Base-by-base conservation (phyloP, 2,113 vertebrate genomes). In the Smithornis capensis region DNA sequence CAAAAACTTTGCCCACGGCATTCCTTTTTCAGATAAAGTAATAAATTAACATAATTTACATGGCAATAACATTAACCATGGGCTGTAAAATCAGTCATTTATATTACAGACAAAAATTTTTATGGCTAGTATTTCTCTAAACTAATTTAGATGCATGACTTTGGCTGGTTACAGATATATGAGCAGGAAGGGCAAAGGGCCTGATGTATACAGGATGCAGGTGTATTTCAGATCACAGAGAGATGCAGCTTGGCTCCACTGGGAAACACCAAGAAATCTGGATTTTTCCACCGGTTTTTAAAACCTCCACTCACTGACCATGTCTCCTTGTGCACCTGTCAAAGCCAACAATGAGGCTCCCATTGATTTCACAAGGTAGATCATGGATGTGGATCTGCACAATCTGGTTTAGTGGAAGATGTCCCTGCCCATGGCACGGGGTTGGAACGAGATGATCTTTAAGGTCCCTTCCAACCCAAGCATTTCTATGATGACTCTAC, bases 111-210 rank as follows among this genome's bases (percentile, higher is more conserved):
- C 19, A 85, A 96, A 92, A 82, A 73, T 52, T 77, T 83, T 95
- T 91, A 83, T 75, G 68, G 96, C 68, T 95, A 95, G 67, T 95
- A 95, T 94, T 97, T 97, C 74, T 95, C 86, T 95, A 85, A 75
- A 90, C 86, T 95, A 90, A 90, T 91, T 95, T 92, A 94, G 89
- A 93, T 94, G 75, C 82, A 57, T 77, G 53, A 87, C 49, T 78
- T 91, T 37, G 38, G 37, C 28, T 82, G 25, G 24, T 31, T 79
- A 69, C 73, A 94, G 71, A 79, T 52, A 35, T 6, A 67, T 5
- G 22, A 76, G 56, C 74, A 78, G 52, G 73, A 94, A 94, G 87
- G 93, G 76, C 68, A 92, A 93, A 73, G 31, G 23, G 38, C 25
- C 64, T 92, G 77, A 82, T 14, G 14, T 40, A 75, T 29, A 50